Base-by-base conservation (phyloP, 2,113 vertebrate genomes). In the Seriola rivoliana region DNA sequence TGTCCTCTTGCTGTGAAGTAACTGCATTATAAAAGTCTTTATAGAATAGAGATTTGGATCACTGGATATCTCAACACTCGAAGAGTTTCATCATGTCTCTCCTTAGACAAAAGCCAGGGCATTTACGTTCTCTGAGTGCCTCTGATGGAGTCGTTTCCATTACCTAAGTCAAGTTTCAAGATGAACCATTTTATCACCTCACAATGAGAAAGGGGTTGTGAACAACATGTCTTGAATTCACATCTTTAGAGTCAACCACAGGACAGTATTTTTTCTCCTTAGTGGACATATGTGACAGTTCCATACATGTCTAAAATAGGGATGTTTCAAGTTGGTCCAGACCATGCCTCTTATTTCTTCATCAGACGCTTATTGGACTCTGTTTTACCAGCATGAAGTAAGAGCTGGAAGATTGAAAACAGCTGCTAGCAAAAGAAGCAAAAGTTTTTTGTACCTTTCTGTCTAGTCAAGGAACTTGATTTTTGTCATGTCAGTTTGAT, bases 311-410 rank as follows among this genome's bases (percentile, higher is more conserved):
- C 91, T 93, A 91, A 92, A 93, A 90, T 82, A 75, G 80, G 67
- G 80, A 85, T 92, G 84, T 93, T 95, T 93, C 72, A 94, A 91
- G 77, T 91, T 87, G 82, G 70, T 95, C 91, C 91, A 95, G 91
- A 92, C 90, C 82, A 76, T 71, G 80, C 71, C 80, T 90, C 66
- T 65, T 90, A 91, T 90, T 88, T 91, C 84, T 82, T 88, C 81
- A 78, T 92, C 75, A 76, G 80, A 88, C 86, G 70, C 88, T 89
- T 91, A 86, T 88, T 91, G 89, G 74, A 78, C 89, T 91, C 69
- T 40, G 73, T 88, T 95, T 94, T 92, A 94, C 85, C 86, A 91
- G 89, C 70, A 93, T 91, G 77, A 93, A 94, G 84, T 88, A 92
- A 94, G 81, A 80, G 58, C 75, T 74, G 70, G 19, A 36, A 85